Evolutionary conservation across 2,888 invertebrate species (phyloP).

Genomic region (Galerucella pusilla): DNA sequence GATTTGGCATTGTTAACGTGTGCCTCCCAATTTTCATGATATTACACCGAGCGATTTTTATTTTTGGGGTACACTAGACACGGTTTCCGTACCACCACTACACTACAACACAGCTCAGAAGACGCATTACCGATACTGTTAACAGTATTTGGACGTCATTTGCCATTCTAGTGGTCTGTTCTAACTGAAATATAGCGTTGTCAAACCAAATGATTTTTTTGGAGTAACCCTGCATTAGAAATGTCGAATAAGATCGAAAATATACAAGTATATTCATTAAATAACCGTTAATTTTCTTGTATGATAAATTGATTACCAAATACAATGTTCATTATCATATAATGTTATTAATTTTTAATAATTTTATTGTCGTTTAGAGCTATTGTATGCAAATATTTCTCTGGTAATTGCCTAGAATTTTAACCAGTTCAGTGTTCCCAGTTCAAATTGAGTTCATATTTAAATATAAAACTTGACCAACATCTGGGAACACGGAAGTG

Average conservation of each 20-base stretch:
- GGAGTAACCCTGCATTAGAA: no score
- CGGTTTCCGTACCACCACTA: no score
- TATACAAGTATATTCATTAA: neutral
- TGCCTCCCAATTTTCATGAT: no score
- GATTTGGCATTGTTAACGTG: no score
- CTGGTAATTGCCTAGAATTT: neutral
- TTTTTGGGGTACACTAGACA: no score
- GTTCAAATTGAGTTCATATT: neutral
- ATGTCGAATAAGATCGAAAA: neutral
- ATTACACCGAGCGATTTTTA: no score
- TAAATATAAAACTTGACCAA: neutral
- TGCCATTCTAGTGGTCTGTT: no score
- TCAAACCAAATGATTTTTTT: no score
- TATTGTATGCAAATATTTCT: neutral
- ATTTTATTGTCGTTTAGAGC: neutral
- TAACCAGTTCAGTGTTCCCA: neutral
- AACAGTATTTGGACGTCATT: no score
- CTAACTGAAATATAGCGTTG: no score
- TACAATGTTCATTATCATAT: neutral
- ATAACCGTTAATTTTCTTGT: neutral
- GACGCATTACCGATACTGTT: no score
- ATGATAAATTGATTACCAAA: neutral
- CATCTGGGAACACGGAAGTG: neutral
- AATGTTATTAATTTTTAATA: neutral
- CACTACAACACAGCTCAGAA: no score